Conservation (phyloP, 2,113 vertebrate genomes). For the Drymodes brunneopygia region DNA sequence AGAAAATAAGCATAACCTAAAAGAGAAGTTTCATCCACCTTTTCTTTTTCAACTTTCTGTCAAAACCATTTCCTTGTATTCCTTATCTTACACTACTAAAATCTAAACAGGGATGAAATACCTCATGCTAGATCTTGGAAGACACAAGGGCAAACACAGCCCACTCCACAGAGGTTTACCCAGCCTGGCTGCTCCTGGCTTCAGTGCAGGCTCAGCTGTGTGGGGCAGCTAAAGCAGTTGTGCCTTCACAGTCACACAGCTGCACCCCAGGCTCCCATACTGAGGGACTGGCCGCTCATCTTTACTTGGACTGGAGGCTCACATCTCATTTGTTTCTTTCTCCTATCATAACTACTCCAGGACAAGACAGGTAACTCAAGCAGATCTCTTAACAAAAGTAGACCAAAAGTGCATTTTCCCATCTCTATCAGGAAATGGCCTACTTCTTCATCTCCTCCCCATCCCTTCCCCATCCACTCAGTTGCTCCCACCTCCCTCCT, state of each 20-base stretch:
- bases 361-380: background rate
- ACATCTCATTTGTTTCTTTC: background rate
- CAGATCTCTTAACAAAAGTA: background rate
- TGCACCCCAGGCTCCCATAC: background rate
- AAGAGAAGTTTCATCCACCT: background rate
- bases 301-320: background rate
- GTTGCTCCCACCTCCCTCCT: background rate
- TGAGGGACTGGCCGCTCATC: background rate
- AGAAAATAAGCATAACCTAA: background rate
- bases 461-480: accelerated
- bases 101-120: background rate
- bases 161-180: background rate
- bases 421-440: background rate
- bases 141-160: background rate
- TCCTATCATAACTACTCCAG: background rate
- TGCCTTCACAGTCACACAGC: background rate
- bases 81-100: background rate
- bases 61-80: background rate
- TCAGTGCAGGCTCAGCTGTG: background rate
- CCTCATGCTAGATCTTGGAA: background rate
- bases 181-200: background rate
- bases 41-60: background rate
- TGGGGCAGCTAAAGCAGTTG: background rate
- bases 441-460: background rate
- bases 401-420: background rate